These are phyloP conservation scores for Neofelis nebulosa DNA, from an alignment of 2,113 vertebrate species.

Conservation along the genomic window DNA sequence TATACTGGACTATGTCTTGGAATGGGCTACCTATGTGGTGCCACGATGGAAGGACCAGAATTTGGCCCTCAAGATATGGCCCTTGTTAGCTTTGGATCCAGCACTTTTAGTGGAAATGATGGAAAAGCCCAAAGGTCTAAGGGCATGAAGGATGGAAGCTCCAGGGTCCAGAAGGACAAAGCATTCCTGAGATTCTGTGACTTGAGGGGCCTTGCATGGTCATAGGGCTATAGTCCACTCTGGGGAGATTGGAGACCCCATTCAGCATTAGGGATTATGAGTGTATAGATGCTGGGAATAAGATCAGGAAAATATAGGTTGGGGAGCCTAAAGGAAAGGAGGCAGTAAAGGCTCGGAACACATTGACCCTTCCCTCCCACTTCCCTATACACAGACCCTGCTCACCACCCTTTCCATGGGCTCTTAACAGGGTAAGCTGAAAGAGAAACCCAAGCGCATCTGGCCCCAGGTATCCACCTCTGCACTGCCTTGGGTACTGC, in stretches of 20 bases:
- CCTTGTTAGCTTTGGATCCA: slow-evolving; percentile 22
- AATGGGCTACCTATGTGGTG: neutral
- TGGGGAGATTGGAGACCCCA: neutral
- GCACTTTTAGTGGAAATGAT: neutral
- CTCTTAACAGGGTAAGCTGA: slow-evolving; percentile 94
- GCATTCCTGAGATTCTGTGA: neutral
- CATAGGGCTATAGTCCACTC: neutral
- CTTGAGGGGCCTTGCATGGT: neutral
- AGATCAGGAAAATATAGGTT: slow-evolving; percentile 41
- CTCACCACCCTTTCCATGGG: slow-evolving; percentile 84
- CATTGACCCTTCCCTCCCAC: slow-evolving; percentile 12
- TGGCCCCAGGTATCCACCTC: slow-evolving; percentile 93
- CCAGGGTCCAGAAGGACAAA: neutral
- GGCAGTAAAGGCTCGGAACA: neutral
- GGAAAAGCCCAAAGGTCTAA: neutral
- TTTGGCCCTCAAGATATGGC: neutral
- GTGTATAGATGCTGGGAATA: neutral
- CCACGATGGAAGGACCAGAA: neutral
- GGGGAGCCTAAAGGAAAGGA: neutral
- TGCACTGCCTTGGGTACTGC: slow-evolving; percentile 58
- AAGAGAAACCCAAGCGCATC: slow-evolving; percentile 91
- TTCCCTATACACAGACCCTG: neutral
- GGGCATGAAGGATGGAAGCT: neutral
- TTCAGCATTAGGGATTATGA: neutral
- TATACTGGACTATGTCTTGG: neutral